Percentiles rank a stretch among this genome's conserved stretches.
Conservation (phyloP, 1,140 invertebrate genomes). For the Medauroidea extradentata region DNA sequence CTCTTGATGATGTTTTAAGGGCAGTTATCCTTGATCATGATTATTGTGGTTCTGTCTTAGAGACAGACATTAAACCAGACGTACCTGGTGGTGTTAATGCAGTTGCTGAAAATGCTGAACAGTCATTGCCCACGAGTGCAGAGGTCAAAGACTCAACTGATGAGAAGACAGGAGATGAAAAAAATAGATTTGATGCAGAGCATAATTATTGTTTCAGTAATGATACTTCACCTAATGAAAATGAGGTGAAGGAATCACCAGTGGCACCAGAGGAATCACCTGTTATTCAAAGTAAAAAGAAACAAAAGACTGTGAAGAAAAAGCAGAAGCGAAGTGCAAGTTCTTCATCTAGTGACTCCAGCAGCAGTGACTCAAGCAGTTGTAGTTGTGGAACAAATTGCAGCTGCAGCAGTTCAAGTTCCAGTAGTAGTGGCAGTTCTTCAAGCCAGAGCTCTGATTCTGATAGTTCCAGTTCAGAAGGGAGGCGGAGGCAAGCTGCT, state of each 20-base stretch:
- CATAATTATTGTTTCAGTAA: constrained; percentile 57
- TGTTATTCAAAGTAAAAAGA: constrained; percentile 30
- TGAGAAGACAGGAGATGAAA: constrained; percentile 30
- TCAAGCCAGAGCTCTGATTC: constrained; percentile 66
- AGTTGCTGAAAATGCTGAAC: not conserved
- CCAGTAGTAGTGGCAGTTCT: constrained; percentile 53
- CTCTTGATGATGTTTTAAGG: not conserved
- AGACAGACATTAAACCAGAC: constrained; percentile 1
- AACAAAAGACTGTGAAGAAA: constrained; percentile 43
- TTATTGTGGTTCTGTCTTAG: constrained; percentile 40
- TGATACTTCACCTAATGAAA: constrained; percentile 15
- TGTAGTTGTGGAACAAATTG: constrained; percentile 76
- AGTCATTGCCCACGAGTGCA: not conserved
- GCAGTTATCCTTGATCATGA: constrained; percentile 46
- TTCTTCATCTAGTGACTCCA: constrained; percentile 63
- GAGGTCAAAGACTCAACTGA: constrained; percentile 39
- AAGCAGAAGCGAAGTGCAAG: constrained; percentile 36
- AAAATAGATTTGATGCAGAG: constrained; percentile 39
- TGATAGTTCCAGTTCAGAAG: constrained; percentile 54
- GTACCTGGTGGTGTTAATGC: not conserved
- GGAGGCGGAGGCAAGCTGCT: constrained; percentile 35
- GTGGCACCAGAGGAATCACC: not conserved
- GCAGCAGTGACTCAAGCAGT: constrained; percentile 66
- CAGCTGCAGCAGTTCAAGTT: constrained; percentile 64
- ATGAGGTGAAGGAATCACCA: constrained; percentile 4